A percentile compares a stretch with the other conserved stretches of the same genome.
These are phyloP conservation scores for Simalia tracyae DNA, from an alignment of 2,797 vertebrate genomes.

Conservation along the genomic window DNA sequence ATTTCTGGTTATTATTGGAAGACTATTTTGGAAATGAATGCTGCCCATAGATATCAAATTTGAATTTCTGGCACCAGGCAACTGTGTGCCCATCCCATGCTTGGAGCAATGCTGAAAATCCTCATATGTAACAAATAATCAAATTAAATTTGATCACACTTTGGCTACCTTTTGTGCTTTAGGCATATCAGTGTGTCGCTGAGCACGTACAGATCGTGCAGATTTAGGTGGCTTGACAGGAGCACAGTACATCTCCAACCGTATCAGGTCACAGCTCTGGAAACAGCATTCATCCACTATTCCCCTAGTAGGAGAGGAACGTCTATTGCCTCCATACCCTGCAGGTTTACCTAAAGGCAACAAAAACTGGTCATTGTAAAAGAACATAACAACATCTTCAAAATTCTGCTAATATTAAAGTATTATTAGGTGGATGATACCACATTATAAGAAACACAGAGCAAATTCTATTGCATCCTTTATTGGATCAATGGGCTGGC, in stretches of 20 bases:
- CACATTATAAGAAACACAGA: not conserved
- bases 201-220: slow-evolving; percentile 89
- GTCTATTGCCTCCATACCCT: slow-evolving; percentile 89
- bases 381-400: slow-evolving; percentile 22
- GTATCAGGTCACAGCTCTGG: slow-evolving; percentile 95
- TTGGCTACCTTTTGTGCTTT: slow-evolving; percentile 88
- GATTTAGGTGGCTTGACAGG: slow-evolving; percentile 90
- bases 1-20: not conserved
- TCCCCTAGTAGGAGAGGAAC: slow-evolving; percentile 88
- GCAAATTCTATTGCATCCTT: not conserved
- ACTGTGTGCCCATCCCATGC: not conserved
- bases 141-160: not conserved
- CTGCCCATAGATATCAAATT: not conserved
- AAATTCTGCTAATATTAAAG: not conserved
- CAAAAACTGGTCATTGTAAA: slow-evolving; percentile 43
- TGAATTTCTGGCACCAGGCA: not conserved
- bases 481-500: not conserved
- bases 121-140: not conserved
- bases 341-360: slow-evolving; percentile 88
- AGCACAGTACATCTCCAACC: slow-evolving; percentile 98
- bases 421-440: not conserved
- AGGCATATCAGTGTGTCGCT: slow-evolving; percentile 93
- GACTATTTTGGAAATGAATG: not conserved
- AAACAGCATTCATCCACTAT: slow-evolving; percentile 99
- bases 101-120: not conserved